Evolutionary conservation across 30 jellyfish, hydroid and myxozoan genomes (phyloP).

Genomic region (Hydractinia echinata): DNA sequence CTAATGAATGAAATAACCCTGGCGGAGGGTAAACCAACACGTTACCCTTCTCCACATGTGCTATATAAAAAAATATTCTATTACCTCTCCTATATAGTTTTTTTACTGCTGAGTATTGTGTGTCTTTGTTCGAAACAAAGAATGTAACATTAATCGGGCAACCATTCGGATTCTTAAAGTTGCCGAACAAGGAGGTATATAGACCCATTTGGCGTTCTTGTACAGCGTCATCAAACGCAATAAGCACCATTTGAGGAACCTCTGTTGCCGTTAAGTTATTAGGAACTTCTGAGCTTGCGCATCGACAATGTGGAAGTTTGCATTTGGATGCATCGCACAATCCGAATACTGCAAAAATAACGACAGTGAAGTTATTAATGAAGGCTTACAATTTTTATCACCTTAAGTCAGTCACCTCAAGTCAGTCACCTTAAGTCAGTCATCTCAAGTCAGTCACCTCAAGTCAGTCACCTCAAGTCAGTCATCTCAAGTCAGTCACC

Average conservation of each 20-base stretch:
- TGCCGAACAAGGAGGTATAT: conserved; percentile 30
- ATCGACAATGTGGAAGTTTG: conserved; percentile 58
- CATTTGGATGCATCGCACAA: conserved; percentile 49
- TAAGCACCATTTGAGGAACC: conserved; percentile 77
- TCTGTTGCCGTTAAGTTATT: conserved; percentile 50
- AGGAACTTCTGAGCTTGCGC: conserved; percentile 61
- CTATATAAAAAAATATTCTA: not conserved
- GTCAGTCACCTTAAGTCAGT: no score
- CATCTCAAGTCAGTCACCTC: no score
- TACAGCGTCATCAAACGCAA: conserved; percentile 73
- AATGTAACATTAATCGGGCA: conserved; percentile 85
- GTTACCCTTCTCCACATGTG: no score
- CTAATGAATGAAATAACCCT: no score
- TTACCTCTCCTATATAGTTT: conserved; percentile 31
- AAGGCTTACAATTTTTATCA: no score
- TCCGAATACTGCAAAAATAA: conserved; percentile 16
- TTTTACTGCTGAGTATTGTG: conserved; percentile 51
- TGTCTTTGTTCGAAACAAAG: conserved; percentile 56
- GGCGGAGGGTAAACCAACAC: no score
- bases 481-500: no score
- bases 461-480: no score
- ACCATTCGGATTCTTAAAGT: conserved; percentile 76
- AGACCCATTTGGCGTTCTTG: conserved; percentile 16
- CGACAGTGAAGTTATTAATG: no score
- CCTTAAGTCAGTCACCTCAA: no score